phyloP scores from a whole-genome alignment of 2,888 invertebrate species.

The Acanthosepion pharaonis region DNA sequence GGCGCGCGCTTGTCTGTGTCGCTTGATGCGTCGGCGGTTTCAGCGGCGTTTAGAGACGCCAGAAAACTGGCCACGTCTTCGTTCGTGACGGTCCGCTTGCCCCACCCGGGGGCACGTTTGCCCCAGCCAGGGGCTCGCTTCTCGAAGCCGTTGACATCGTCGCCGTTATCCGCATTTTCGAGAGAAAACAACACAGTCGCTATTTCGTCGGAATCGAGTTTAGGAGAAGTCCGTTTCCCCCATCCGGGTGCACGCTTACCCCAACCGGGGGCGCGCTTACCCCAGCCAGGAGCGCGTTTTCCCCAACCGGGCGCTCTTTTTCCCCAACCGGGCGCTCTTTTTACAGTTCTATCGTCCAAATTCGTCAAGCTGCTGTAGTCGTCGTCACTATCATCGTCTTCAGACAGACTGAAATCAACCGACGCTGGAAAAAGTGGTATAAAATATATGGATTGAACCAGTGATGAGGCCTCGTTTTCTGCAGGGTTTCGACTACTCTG shows the following conservation, averaged over 20 bases:
- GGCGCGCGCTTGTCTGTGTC: not conserved
- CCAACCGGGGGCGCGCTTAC: constrained; percentile 3
- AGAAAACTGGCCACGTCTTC: not conserved
- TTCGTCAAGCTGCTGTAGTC: not conserved
- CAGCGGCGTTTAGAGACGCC: not conserved
- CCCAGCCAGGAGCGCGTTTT: constrained; percentile 20
- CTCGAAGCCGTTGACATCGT: not conserved
- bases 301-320: constrained; percentile 34
- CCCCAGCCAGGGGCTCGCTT: constrained; percentile 25
- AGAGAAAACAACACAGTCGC: not conserved
- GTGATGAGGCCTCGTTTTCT: not conserved
- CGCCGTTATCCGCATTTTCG: not conserved
- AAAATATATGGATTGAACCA: too few species aligned
- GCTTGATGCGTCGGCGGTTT: not conserved
- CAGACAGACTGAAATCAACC: not conserved
- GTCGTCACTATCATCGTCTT: not conserved
- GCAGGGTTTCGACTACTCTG: not conserved
- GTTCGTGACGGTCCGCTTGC: not conserved
- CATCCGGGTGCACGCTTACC: constrained; percentile 16
- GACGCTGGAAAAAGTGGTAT: too few species aligned
- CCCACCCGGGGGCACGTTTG: not conserved
- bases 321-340: not conserved
- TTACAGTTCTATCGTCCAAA: not conserved
- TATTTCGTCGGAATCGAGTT: not conserved
- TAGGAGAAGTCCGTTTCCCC: not conserved